phyloP scores from a whole-genome alignment of 2,888 invertebrate species.

The Oscheius onirici region DNA sequence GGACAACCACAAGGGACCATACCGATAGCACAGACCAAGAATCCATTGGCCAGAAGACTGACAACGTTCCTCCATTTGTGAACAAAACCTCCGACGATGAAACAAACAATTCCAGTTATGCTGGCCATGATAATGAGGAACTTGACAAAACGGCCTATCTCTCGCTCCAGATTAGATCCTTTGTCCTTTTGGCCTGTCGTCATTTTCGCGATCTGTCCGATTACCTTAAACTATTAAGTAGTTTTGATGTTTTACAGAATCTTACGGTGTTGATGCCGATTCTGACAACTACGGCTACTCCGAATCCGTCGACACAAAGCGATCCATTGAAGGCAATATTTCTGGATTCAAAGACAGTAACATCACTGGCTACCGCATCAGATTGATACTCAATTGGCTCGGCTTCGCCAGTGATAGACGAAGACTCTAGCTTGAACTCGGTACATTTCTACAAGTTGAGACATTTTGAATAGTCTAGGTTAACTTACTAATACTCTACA shows the following conservation, averaged over 20 bases:
- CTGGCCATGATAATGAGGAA: conserved; percentile 35
- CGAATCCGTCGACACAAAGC: conserved; percentile 36
- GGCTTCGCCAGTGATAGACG: conserved; percentile 56
- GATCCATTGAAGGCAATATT: conserved; percentile 47
- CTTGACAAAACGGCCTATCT: conserved; percentile 34
- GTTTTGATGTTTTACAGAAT: not conserved
- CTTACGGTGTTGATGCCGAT: conserved; percentile 33
- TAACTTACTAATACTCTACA: conserved; percentile 37
- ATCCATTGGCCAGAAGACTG: conserved; percentile 41
- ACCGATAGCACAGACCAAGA: conserved; percentile 40
- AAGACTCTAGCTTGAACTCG: conserved; percentile 53
- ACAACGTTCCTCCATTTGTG: conserved; percentile 38
- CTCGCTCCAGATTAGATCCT: conserved; percentile 18
- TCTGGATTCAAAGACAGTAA: conserved; percentile 48
- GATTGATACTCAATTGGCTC: conserved; percentile 52
- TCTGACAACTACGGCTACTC: conserved; percentile 35
- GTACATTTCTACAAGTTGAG: conserved; percentile 39
- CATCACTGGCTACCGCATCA: conserved; percentile 39
- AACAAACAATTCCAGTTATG: conserved; percentile 26
- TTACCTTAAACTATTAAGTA: conserved; percentile 32
- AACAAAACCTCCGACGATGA: conserved; percentile 36
- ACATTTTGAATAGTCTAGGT: not conserved
- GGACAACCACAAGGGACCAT: conserved; percentile 44
- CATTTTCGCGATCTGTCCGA: conserved; percentile 39
- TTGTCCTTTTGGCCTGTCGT: conserved; percentile 31